Conservation (phyloP, 2,888 invertebrate genomes). For the Subacronicta megacephala region DNA sequence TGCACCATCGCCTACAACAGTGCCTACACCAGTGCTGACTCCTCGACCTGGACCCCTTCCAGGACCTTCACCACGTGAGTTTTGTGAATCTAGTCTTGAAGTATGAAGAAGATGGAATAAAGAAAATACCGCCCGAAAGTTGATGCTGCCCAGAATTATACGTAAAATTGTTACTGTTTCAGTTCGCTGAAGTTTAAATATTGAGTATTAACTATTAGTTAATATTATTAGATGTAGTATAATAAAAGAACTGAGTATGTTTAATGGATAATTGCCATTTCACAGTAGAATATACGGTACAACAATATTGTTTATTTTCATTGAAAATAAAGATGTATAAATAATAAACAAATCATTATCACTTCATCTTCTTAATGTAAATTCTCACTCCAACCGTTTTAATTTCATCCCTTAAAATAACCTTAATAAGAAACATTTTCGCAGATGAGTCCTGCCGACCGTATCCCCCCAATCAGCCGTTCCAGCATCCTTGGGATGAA, state of each 20-base stretch:
- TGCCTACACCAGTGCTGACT: conserved; percentile 15
- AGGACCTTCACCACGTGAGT: conserved; percentile 82
- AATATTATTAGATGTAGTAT: neutral
- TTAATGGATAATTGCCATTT: neutral
- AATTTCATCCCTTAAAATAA: neutral
- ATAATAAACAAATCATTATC: neutral
- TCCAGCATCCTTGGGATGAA: conserved; percentile 84
- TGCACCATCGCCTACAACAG: conserved; percentile 14
- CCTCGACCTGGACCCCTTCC: conserved; percentile 72
- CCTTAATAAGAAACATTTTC: conserved; percentile 7
- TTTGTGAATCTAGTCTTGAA: conserved; percentile 26
- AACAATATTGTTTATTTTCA: neutral
- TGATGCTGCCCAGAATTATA: neutral
- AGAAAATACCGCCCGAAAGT: neutral
- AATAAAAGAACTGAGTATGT: neutral
- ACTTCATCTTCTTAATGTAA: neutral
- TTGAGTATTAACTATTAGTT: neutral
- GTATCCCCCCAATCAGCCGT: conserved; percentile 71
- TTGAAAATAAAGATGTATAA: conserved; percentile 8
- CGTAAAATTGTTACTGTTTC: conserved; percentile 1
- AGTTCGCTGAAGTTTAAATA: neutral
- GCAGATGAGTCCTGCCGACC: conserved; percentile 81
- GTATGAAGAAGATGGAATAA: conserved; percentile 1
- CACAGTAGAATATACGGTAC: neutral
- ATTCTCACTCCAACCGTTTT: neutral